phyloP scores from a whole-genome alignment of 2,888 invertebrate genomes.

The Protodeltote pygarga region DNA sequence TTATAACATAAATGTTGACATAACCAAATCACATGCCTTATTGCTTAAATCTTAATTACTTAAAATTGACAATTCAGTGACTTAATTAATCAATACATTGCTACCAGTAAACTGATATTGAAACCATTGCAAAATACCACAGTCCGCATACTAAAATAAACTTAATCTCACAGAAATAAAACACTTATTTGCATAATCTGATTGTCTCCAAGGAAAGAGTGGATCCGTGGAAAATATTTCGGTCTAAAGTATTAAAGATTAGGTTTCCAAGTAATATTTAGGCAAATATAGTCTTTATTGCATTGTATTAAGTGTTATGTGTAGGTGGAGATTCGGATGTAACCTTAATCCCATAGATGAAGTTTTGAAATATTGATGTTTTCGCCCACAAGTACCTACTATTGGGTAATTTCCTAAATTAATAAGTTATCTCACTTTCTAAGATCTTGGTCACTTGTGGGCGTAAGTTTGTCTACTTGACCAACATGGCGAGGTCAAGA shows the following conservation, averaged over 20 bases:
- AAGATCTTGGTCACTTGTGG: conserved; percentile 26
- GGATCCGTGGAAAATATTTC: conserved; percentile 3
- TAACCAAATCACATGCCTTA: too few species aligned
- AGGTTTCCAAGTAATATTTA: conserved; percentile 1
- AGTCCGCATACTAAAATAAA: conserved; percentile 2
- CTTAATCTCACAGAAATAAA: neutral
- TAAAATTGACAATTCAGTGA: too few species aligned
- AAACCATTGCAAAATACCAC: neutral
- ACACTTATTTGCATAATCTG: neutral
- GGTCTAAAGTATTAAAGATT: neutral
- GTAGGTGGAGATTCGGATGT: conserved; percentile 10
- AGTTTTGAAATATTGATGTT: conserved; percentile 8
- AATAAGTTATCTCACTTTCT: conserved; percentile 36
- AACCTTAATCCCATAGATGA: conserved; percentile 24
- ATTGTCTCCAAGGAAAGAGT: neutral
- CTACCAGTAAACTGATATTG: neutral
- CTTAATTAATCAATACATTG: neutral
- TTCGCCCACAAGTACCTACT: conserved; percentile 42
- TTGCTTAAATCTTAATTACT: too few species aligned
- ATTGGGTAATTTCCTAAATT: conserved; percentile 25
- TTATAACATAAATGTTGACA: too few species aligned
- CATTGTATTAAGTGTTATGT: neutral
- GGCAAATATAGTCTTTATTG: conserved; percentile 7
- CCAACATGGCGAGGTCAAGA: conserved; percentile 34
- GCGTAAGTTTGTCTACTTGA: conserved; percentile 24